Evolutionary conservation across 2,888 invertebrate species (phyloP), one percentile per base, ranked within the genome.

Genomic region (Drosophila mimica): DNA sequence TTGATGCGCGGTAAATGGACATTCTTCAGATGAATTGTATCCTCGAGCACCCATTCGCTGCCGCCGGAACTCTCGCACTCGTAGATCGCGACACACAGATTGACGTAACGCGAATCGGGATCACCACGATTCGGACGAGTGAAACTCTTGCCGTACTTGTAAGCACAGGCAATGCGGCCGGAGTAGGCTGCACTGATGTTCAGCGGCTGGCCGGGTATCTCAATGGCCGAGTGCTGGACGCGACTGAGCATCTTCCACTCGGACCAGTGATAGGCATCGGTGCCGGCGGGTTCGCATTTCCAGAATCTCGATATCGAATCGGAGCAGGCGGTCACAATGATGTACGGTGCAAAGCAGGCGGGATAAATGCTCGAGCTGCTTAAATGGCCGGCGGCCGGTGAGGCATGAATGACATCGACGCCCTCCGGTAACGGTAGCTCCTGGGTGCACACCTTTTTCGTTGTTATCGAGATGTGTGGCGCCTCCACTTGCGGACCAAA

Each of bases 1-100:
- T 96, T 95, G 20, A 97, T 97, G 60, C 97, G 94, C 0, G 97
- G 97, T 81, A 99, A 93, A 91, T 97, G 97, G 74, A 99, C 98
- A 91, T 99, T 98, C 91, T 97, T 96, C 86, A 99, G 93, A 81
- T 98, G 98, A 82, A 99, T 98, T 0, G 98, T 98, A 88, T 99
- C 99, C 92, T 99, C 99, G 15, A 98, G 94, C 52, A 98, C 95
- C 99, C 99, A 99, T 90, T 97, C 97, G 46, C 96, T 96, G 68
- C 97, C 99, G 57, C 98, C 99, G 8, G 99, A 99, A 79, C 99
- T 99, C 94, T 99, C 99, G 92, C 99, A 99, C 93, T 99, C 99
- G 94, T 99, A 99, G 78, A 99, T 99, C 52, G 98, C 98, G 9
- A 99, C 98, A 93, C 97, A 97, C 1, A 98, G 94, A 92, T 98